Conservation (phyloP, 2,888 invertebrate species). For the Maniola hyperantus region DNA sequence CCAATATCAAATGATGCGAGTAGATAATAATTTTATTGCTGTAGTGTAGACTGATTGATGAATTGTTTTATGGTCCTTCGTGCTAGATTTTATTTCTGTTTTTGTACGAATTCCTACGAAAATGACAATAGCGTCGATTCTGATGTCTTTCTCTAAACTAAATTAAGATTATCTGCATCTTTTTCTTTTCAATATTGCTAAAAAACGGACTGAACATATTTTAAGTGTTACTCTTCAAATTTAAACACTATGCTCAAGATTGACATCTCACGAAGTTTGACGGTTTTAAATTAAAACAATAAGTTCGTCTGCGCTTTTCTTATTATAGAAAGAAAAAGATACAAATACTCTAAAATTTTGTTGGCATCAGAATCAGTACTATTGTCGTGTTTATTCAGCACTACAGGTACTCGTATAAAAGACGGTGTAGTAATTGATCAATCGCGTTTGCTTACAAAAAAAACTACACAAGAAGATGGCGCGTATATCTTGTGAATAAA, state of each 20-base stretch:
- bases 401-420: constrained; percentile 15
- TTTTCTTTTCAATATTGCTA: no score
- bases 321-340: no score
- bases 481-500: constrained; percentile 39
- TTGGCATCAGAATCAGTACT: no score
- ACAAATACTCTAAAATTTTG: no score
- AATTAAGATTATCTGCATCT: no score
- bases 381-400: background rate
- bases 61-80: constrained; percentile 17
- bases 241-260: no score
- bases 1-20: constrained; percentile 5
- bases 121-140: constrained; percentile 10
- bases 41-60: constrained; percentile 3
- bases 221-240: no score
- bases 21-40: constrained; percentile 4
- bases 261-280: no score
- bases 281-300: no score
- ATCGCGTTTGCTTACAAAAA: constrained; percentile 44
- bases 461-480: constrained; percentile 25
- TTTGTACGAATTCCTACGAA: constrained; percentile 14
- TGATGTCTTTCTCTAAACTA: no score
- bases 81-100: constrained; percentile 13
- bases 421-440: constrained; percentile 46
- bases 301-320: no score
- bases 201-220: no score